These are phyloP conservation scores for Aphaenogaster rudis DNA, from an alignment of 1,140 invertebrate species.

Conservation along the genomic window DNA sequence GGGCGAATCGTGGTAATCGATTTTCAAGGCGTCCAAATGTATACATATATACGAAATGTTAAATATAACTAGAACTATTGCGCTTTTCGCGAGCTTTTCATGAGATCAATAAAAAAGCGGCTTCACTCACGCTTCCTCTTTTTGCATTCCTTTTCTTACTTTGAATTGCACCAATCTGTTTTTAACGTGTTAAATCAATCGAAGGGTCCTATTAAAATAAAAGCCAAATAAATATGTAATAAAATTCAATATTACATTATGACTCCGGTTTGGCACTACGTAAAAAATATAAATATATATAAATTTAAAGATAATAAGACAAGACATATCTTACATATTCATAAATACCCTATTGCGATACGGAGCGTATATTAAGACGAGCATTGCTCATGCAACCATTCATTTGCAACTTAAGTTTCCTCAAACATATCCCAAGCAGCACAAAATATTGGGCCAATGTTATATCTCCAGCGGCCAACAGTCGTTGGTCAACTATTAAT, in stretches of 20 bases:
- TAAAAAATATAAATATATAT: too few species aligned
- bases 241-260: too few species aligned
- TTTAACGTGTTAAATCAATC: not conserved
- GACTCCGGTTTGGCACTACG: too few species aligned
- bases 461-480: too few species aligned
- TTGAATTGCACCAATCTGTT: not conserved
- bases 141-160: not conserved
- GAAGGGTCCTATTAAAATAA: not conserved
- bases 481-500: too few species aligned
- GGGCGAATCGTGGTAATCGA: constrained; percentile 76
- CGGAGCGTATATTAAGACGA: too few species aligned
- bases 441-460: too few species aligned
- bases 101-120: not conserved
- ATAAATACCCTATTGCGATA: not conserved
- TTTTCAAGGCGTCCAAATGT: not conserved
- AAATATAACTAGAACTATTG: not conserved
- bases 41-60: not conserved
- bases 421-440: too few species aligned
- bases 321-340: not conserved
- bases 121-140: not conserved
- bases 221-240: not conserved
- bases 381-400: too few species aligned
- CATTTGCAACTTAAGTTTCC: too few species aligned
- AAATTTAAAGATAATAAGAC: too few species aligned
- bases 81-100: not conserved